Percentiles rank a stretch among this genome's conserved stretches.
These are phyloP conservation scores for Platalea minor DNA, from an alignment of 2,797 vertebrate species.

Conservation along the genomic window DNA sequence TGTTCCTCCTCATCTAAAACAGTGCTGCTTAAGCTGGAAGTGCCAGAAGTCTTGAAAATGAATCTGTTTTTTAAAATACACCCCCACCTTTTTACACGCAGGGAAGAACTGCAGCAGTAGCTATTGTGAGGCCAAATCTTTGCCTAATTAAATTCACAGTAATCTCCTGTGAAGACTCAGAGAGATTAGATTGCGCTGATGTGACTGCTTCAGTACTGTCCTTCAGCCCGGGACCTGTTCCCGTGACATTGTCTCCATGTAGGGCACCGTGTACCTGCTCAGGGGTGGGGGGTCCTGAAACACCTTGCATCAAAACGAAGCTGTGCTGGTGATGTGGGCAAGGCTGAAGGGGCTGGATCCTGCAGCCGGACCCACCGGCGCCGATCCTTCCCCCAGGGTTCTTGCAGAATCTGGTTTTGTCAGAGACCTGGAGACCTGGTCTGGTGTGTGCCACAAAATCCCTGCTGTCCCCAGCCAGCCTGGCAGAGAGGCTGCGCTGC, in stretches of 20 bases:
- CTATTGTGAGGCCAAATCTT: neutral
- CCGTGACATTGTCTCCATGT: neutral
- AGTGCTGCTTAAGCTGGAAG: neutral
- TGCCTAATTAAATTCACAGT: neutral
- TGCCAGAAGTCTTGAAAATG: neutral
- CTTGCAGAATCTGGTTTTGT: neutral
- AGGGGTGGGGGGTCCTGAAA: neutral
- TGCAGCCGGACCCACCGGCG: neutral
- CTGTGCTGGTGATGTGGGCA: neutral
- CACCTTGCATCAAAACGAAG: neutral
- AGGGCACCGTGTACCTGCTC: fast-evolving
- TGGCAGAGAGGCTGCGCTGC: neutral
- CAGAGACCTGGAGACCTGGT: neutral
- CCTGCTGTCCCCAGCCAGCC: neutral
- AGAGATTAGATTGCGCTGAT: neutral
- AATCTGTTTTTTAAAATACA: neutral
- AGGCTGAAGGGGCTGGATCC: neutral
- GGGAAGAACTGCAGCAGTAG: neutral
- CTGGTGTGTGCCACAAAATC: neutral
- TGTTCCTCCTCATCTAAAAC: neutral
- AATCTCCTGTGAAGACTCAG: neutral
- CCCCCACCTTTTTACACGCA: neutral
- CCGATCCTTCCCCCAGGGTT: neutral
- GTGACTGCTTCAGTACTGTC: neutral
- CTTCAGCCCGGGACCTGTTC: neutral